Evolutionary conservation across 2,888 invertebrate species (phyloP), one percentile per base, ranked within the genome.

Genomic region (Athalia rosae): DNA sequence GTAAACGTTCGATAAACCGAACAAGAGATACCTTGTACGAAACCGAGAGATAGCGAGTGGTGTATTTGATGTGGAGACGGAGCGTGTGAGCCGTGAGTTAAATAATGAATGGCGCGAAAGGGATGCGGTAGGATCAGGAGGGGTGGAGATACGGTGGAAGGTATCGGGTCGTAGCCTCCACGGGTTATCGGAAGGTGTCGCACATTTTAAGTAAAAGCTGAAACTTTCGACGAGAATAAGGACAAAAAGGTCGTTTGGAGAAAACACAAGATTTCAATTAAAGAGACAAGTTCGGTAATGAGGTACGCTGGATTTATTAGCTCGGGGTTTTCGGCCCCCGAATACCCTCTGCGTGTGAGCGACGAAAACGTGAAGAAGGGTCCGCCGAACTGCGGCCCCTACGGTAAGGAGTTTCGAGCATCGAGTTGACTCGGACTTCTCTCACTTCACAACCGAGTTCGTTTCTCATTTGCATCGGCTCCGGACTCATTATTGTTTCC

Each of bases 221-320:
- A 80, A 84, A 83, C 67, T 69, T 79, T 76, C 63, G 64, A 64
- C 62, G 61, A 76, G 28, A 59, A 67, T 66, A 43, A 47, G 47
- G 47, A 74, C 63, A 79, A 61, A 80, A 79, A 76, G 66, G 69
- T 63, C 73, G 82, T 82, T 84, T 83, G 84, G 85, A 86, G n/a
- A 90, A 91, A 91, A 92, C 92, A 92, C 91, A 91, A 91, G 90
- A 92, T 92, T 92, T 92, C 92, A 92, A 92, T 92, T 92, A 92
- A 92, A 92, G 90, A 90, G 90, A 92, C 92, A 91, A 90, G 91
- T 89, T 91, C 91, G 90, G 91, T 92, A 92, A 92, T 92, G 92
- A 92, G 91, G 89, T 83, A 81, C 79, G 80, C 83, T 83, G 85
- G 85, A 89, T 89, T 89, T 89, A 89, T 89, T 85, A 85, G 84